phyloP scores from a whole-genome alignment of 2,113 vertebrate genomes.

The Solea solea region DNA sequence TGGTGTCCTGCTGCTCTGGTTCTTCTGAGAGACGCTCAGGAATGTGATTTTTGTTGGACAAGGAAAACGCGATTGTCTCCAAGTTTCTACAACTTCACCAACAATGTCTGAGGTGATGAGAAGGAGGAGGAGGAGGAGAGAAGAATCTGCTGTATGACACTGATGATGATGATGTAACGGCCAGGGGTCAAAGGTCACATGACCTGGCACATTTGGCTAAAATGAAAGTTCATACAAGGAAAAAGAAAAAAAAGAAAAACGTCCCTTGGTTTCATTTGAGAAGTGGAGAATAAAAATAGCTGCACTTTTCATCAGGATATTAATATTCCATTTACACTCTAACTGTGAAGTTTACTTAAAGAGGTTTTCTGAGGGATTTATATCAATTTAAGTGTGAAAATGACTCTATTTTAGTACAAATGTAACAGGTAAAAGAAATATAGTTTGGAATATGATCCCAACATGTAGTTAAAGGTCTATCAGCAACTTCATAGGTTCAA shows the following conservation, averaged over 20 bases:
- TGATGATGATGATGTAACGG: constrained; percentile 38
- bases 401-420: no score
- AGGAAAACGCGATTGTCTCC: constrained; percentile 33
- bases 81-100: constrained; percentile 47
- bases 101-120: constrained; percentile 18
- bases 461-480: no score
- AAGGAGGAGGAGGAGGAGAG: background rate
- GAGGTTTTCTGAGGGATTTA: no score
- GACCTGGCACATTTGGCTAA: constrained; percentile 5
- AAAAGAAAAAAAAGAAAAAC: background rate
- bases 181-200: constrained; percentile 35
- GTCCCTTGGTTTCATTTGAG: constrained; percentile 4
- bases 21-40: constrained; percentile 7
- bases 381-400: no score
- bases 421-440: no score
- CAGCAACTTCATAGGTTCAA: no score
- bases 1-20: constrained; percentile 24
- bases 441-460: no score
- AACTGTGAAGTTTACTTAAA: no score
- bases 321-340: no score
- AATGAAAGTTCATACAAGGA: constrained; percentile 39
- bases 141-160: constrained; percentile 37
- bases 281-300: constrained; percentile 13
- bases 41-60: constrained; percentile 42
- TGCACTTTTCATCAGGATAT: no score